phyloP scores from a whole-genome alignment of 2,888 invertebrate genomes.

The Drosophila stalkeri region DNA sequence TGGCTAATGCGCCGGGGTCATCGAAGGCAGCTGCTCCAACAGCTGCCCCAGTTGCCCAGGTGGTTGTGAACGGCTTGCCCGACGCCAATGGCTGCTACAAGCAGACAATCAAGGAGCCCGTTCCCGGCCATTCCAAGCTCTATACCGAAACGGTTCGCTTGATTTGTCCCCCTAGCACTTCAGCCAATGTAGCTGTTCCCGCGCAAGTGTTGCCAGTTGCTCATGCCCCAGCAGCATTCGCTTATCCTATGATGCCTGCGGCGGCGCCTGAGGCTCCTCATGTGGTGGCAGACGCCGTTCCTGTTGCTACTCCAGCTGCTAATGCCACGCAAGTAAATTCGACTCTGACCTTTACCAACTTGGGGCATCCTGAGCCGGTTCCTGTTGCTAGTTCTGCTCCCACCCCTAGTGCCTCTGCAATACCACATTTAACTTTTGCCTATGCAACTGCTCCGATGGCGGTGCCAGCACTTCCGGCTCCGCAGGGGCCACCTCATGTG shows the following conservation, averaged over 20 bases:
- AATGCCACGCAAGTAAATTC: slow-evolving; percentile 25
- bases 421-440: slow-evolving; percentile 20
- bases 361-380: neutral
- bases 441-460: slow-evolving; percentile 12
- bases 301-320: neutral
- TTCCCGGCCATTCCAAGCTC: slow-evolving; percentile 38
- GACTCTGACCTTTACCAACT: neutral
- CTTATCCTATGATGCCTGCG: neutral
- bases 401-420: neutral
- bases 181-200: slow-evolving; percentile 6
- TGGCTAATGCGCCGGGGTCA: slow-evolving; percentile 30
- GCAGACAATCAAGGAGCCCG: slow-evolving; percentile 63
- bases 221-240: neutral
- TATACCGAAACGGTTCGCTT: slow-evolving; percentile 66
- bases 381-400: neutral
- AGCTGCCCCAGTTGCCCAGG: slow-evolving; percentile 43
- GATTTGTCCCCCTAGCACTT: slow-evolving; percentile 51
- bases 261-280: neutral
- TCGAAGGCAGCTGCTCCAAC: slow-evolving; percentile 35
- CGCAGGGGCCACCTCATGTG: slow-evolving; percentile 22
- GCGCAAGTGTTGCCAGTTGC: slow-evolving; percentile 7
- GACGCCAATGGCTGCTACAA: slow-evolving; percentile 64
- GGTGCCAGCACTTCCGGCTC: slow-evolving; percentile 5
- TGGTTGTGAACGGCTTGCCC: slow-evolving; percentile 48
- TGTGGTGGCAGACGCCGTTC: slow-evolving; percentile 3